These are phyloP conservation scores for Phenganax subtilis DNA, from an alignment of 92 coral and sea anemone genomes.

Conservation along the genomic window DNA sequence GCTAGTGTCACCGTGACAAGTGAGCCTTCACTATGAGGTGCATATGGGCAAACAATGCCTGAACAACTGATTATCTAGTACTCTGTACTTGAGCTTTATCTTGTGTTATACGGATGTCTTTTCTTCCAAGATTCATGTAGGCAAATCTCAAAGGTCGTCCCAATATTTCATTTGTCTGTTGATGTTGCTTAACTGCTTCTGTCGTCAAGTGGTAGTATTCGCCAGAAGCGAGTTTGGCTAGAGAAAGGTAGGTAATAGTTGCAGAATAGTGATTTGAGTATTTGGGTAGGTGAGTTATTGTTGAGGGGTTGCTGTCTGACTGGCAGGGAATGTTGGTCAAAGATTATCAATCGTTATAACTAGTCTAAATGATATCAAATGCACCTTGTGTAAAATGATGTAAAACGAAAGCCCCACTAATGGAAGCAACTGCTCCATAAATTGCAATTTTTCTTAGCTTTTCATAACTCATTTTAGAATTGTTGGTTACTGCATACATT, in stretches of 20 bases:
- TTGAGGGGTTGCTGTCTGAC: background rate
- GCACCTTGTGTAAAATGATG: constrained; percentile 92
- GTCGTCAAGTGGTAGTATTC: constrained; percentile 73
- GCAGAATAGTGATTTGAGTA: background rate
- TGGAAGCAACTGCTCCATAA: constrained; percentile 80
- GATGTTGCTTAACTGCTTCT: constrained; percentile 62
- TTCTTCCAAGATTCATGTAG: constrained; percentile 75
- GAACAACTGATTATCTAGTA: background rate
- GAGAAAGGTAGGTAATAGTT: background rate
- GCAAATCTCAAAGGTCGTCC: constrained; percentile 82
- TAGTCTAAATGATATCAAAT: background rate
- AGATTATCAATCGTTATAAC: background rate
- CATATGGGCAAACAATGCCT: background rate
- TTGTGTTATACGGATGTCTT: constrained; percentile 66
- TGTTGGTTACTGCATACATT: background rate
- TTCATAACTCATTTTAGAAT: constrained; percentile 32
- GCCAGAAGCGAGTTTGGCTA: constrained; percentile 80
- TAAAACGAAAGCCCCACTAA: constrained; percentile 73
- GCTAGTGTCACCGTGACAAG: too few species aligned
- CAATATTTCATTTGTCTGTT: constrained; percentile 61
- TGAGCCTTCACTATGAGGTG: too few species aligned
- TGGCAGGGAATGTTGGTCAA: background rate
- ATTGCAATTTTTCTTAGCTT: constrained; percentile 68
- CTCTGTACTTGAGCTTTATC: constrained; percentile 62
- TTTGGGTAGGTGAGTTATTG: background rate